Evolutionary conservation across 1,140 invertebrate species (phyloP).

Genomic region (Drosophila tristis): DNA sequence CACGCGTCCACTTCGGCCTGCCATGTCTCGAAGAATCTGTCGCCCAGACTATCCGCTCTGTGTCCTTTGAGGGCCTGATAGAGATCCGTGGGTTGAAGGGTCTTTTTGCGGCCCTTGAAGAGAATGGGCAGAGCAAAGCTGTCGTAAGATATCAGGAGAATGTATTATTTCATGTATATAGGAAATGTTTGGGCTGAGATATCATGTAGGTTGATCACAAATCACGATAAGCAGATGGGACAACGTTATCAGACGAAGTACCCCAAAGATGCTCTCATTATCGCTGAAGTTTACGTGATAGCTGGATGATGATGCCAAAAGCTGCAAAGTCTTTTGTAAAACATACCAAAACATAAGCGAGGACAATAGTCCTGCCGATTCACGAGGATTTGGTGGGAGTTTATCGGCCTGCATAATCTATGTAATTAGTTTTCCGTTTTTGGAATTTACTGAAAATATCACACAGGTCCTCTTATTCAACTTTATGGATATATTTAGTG

Average conservation of each 20-base stretch:
- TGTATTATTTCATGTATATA: slow-evolving; percentile 17
- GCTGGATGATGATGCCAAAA: neutral
- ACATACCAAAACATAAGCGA: slow-evolving; percentile 68
- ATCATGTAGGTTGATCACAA: neutral
- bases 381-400: slow-evolving; percentile 62
- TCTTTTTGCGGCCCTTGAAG: slow-evolving; percentile 85
- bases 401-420: slow-evolving; percentile 50
- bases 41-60: slow-evolving; percentile 65
- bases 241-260: neutral
- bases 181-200: neutral
- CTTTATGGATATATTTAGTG: neutral
- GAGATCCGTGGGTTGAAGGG: slow-evolving; percentile 85
- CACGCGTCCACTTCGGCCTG: slow-evolving; percentile 48
- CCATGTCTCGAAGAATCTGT: slow-evolving; percentile 67
- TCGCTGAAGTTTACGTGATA: slow-evolving; percentile 7
- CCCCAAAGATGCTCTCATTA: neutral
- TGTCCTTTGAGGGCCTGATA: slow-evolving; percentile 86
- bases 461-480: neutral
- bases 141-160: neutral
- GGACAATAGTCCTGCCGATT: slow-evolving; percentile 63
- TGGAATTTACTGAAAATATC: neutral
- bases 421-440: neutral
- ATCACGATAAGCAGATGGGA: slow-evolving; percentile 7
- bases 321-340: neutral
- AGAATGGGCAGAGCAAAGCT: slow-evolving; percentile 85